These are phyloP conservation scores for Fregata magnificens DNA, from an alignment of 2,113 vertebrate genomes.

Conservation along the genomic window DNA sequence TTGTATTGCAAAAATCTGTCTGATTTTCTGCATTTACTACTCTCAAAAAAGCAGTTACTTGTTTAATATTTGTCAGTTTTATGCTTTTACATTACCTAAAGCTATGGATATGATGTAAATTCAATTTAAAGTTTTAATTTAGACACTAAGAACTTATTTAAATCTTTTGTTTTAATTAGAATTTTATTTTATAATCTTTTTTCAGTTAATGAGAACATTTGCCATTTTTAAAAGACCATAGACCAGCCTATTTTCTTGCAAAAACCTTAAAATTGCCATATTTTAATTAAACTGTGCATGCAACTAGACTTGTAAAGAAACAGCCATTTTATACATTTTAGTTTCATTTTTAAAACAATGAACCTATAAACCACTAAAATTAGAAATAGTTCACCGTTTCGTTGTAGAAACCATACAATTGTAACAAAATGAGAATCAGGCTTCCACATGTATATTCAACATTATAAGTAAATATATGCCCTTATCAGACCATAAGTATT, in stretches of 20 bases:
- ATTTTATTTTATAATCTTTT: background rate
- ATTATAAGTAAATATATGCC: background rate
- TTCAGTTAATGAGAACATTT: background rate
- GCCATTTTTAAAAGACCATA: background rate
- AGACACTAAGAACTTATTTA: background rate
- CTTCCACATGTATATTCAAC: background rate
- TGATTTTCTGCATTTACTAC: background rate
- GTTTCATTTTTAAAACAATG: background rate
- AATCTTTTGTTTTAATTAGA: background rate
- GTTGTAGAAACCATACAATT: background rate
- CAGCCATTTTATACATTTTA: background rate
- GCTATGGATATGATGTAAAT: background rate
- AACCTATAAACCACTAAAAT: background rate
- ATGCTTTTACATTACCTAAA: background rate
- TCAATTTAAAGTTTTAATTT: background rate
- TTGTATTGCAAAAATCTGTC: background rate
- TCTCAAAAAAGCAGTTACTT: background rate
- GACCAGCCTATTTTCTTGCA: background rate
- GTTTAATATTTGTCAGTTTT: background rate
- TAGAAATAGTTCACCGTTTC: background rate
- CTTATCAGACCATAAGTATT: background rate
- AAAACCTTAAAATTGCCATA: background rate
- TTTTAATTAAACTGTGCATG: background rate
- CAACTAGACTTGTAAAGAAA: background rate
- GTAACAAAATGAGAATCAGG: background rate